A percentile compares a stretch with the other conserved stretches of the same genome.
phyloP scores from a whole-genome alignment of 2,888 invertebrate genomes.

The Lithophane semibrunnea region DNA sequence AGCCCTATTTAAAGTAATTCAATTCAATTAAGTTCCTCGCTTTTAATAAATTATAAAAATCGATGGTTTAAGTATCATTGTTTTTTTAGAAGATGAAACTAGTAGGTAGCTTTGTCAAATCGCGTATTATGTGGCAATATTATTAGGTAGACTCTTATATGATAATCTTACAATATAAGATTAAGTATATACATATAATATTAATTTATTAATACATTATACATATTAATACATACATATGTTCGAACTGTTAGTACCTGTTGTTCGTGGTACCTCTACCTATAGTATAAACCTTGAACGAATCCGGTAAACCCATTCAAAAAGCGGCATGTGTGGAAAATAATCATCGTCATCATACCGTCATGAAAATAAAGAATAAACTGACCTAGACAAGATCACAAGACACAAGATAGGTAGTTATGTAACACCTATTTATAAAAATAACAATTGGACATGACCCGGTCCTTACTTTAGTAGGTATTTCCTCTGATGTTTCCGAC shows the following conservation, averaged over 20 bases:
- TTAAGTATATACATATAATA: neutral
- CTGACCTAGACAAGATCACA: slow-evolving; percentile 12
- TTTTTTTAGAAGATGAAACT: neutral
- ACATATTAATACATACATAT: no score
- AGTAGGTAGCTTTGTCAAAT: no score
- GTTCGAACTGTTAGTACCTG: neutral
- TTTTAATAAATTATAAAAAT: neutral
- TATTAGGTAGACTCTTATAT: neutral
- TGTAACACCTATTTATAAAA: neutral
- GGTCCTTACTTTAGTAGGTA: slow-evolving; percentile 1
- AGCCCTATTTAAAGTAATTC: neutral
- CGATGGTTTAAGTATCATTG: neutral
- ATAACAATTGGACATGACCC: slow-evolving; percentile 22
- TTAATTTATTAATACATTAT: no score
- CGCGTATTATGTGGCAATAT: neutral
- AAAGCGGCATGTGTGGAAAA: neutral
- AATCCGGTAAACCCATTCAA: neutral
- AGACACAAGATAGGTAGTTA: neutral
- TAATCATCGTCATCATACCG: neutral
- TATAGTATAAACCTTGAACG: neutral
- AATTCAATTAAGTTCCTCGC: neutral
- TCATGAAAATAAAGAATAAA: slow-evolving; percentile 13
- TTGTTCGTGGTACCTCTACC: no score
- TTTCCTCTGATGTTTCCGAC: slow-evolving; percentile 23
- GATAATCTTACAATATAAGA: neutral